phyloP scores from a whole-genome alignment of 2,113 vertebrate species.

The rabbit (Oryctolagus cuniculus) region mOryCun1.1 NC_091435.1:30959501-30960000 shows the following conservation, averaged over 20 bases:
- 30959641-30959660: not conserved
- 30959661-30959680: not conserved
- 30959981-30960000: not conserved
- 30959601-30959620: not conserved
- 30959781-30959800: not conserved
- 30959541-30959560: not conserved
- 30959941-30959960: not conserved
- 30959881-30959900: not conserved
- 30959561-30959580: not conserved
- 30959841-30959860: not conserved
- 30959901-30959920: not conserved
- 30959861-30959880: not conserved
- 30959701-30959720: constrained; percentile 22
- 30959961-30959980: not conserved
- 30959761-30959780: not conserved
- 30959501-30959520: not conserved
- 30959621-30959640: not conserved
- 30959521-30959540: not conserved
- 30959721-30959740: not conserved
- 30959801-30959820: not conserved
- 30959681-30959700: not conserved
- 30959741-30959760: not conserved
- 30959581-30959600: not conserved
- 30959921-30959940: not conserved
- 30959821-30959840: not conserved